Percentiles rank a stretch among this genome's conserved stretches.
These are phyloP conservation scores for Diacarnus erythraeanus DNA, from an alignment of 37 sponge, comb jelly and placozoan species.

Conservation along the genomic window DNA sequence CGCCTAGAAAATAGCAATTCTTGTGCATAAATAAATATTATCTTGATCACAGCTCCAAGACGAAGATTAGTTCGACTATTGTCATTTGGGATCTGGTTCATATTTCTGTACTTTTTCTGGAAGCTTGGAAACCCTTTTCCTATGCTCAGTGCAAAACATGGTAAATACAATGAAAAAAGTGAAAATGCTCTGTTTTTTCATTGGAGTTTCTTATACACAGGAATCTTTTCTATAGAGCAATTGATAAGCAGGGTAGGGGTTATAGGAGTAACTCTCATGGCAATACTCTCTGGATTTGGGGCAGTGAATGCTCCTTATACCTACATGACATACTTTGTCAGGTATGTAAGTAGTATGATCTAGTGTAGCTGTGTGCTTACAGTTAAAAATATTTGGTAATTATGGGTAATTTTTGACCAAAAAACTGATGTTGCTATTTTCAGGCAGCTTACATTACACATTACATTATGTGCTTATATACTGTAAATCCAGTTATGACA, in stretches of 20 bases:
- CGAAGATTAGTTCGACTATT: conserved; percentile 19
- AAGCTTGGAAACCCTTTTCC: conserved; percentile 97
- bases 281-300: conserved; percentile 96
- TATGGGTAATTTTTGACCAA: neutral
- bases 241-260: conserved; percentile 95
- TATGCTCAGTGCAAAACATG: conserved; percentile 86
- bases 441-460: neutral
- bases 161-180: too few relatives aligned
- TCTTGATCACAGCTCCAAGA: conserved; percentile 25
- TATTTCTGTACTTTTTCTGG: conserved; percentile 96
- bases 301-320: conserved; percentile 99
- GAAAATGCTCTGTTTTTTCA: too few relatives aligned
- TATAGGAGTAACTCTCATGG: conserved; percentile 98
- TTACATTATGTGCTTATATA: neutral
- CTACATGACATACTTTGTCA: conserved; percentile 95
- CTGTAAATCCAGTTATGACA: neutral
- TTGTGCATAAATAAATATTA: too few relatives aligned
- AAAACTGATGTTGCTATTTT: neutral
- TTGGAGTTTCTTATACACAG: too few relatives aligned
- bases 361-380: too few relatives aligned
- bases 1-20: too few relatives aligned
- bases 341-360: too few relatives aligned
- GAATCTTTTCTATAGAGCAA: conserved; percentile 96
- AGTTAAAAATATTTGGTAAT: neutral
- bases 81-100: conserved; percentile 67